Evolutionary conservation across 2,888 invertebrate genomes (phyloP), one percentile per base, ranked within the genome.

Genomic region (Gymnosoma rotundatum): DNA sequence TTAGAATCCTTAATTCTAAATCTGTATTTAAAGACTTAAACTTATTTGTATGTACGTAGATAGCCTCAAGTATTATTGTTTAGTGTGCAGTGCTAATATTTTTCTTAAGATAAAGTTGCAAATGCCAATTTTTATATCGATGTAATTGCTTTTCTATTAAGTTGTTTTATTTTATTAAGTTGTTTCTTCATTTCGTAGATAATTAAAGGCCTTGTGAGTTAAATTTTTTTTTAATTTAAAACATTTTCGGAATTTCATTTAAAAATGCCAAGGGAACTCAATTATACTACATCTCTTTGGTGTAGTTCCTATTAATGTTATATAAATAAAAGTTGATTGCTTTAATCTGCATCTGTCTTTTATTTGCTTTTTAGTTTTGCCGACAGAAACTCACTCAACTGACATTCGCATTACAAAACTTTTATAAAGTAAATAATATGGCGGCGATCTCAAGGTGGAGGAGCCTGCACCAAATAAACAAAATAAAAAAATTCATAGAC

Each of bases 261-360:
- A 50, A 75, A 69, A 42, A 78, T 14, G 25, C 38, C 25, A 56
- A 56, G 42, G n/a, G 21, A 56, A 64, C 63, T 50, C 69, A 80
- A 81, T 69, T 81, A 69, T 70, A 75, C 63, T 48, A 56, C 63
- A 70, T 58, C 14, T 81, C 1, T 20, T 21, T 36, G 54, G 21
- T 9, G 18, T 16, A 16, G 10, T 18, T 21, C 18, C 14, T 32
- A 56, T 32, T 20, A 16, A 67, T 10, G 48, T 66, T 66, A 16
- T 48, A 32, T 64, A 66, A 61, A 48, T 60, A 61, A 76, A 76
- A 50, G 66, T 79, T 79, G 79, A 74, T 81, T 81, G 42, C 64
- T 21, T 76, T 58, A 76, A 76, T 82, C 75, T 82, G 81, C 75
- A 82, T 82, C 81, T 76, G 81, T 76, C 58, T 76, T 67, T 73